Base-by-base conservation (phyloP, 2,888 invertebrate genomes). In the Rhopalosiphum nymphaeae region DNA sequence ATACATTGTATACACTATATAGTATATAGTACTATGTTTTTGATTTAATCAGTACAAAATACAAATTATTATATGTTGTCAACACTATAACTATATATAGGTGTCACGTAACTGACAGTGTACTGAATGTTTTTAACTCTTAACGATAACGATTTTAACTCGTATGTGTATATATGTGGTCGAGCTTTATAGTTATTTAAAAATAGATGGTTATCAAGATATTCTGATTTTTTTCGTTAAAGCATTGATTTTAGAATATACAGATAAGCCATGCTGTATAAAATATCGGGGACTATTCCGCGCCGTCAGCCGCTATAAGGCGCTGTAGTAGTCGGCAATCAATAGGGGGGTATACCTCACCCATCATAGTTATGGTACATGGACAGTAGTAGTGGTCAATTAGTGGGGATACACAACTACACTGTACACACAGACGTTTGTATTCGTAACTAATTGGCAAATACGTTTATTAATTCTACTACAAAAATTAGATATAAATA, bases 241-340 rank as follows among this genome's bases (percentile, higher is more conserved):
- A n/a, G n/a, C n/a, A n/a, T n/a, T n/a, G n/a, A n/a, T n/a, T n/a
- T n/a, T n/a, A n/a, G n/a, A n/a, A n/a, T n/a, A n/a, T n/a, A n/a
- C n/a, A n/a, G 11, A 11, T 11, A 61, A 61, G 57, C 29, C 29
- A 9, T 3, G 56, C 56, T 21, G 21, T 21, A 21, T 57, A 57
- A 57, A 57, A 57, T 57, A 26, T 57, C 7, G 57, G 57, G 57
- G 26, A 26, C 84, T 42, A 84, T 42, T 44, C 42, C 42, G 36
- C 42, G 42, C 42, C 42, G 84, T 84, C 84, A 42, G 42, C 84
- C 21, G 25, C 84, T 84, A n/a, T 84, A 21, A 84, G 42, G 84
- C 84, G 84, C 84, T 84, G 84, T 84, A 84, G 84, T 84, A 84
- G 84, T 84, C 84, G 84, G 36, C 84, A 42, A 25, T 84, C 84